A percentile compares a stretch with the other conserved stretches of the same genome.
Conservation (phyloP, 2,888 invertebrate genomes). For the Drosophila suboccidentalis region DNA sequence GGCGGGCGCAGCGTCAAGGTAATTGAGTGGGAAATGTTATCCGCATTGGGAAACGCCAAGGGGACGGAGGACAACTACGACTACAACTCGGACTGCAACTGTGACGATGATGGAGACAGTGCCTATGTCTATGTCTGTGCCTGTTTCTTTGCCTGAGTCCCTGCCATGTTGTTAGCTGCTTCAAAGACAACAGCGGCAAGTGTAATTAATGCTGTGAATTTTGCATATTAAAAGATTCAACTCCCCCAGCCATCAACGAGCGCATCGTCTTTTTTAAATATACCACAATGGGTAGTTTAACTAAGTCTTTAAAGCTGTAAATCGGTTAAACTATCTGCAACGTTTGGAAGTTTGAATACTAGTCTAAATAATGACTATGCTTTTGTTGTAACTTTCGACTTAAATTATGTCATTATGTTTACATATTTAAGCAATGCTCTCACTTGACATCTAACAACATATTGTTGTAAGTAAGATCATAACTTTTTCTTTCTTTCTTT, state of each 20-base stretch:
- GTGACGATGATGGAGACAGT: slow-evolving; percentile 5
- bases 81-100: slow-evolving; percentile 15
- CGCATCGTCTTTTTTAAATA: slow-evolving; percentile 30
- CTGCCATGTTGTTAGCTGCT: slow-evolving; percentile 73
- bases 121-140: neutral
- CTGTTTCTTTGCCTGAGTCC: slow-evolving; percentile 21
- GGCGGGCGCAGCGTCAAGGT: slow-evolving; percentile 75
- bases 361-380: no score
- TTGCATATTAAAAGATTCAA: slow-evolving; percentile 72
- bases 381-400: no score
- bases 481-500: no score
- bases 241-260: slow-evolving; percentile 37
- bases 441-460: no score
- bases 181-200: slow-evolving; percentile 76
- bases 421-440: no score
- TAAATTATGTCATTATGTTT: no score
- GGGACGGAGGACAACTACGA: neutral
- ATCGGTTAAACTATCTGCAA: neutral
- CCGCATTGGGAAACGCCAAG: slow-evolving; percentile 36
- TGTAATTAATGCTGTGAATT: slow-evolving; percentile 80
- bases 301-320: slow-evolving; percentile 6
- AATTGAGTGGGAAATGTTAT: slow-evolving; percentile 78
- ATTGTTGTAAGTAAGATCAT: no score
- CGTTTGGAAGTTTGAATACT: neutral
- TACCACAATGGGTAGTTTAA: slow-evolving; percentile 15